These are phyloP conservation scores for Drosophila pseudotalamancana DNA, from an alignment of 2,888 invertebrate genomes.

Conservation along the genomic window DNA sequence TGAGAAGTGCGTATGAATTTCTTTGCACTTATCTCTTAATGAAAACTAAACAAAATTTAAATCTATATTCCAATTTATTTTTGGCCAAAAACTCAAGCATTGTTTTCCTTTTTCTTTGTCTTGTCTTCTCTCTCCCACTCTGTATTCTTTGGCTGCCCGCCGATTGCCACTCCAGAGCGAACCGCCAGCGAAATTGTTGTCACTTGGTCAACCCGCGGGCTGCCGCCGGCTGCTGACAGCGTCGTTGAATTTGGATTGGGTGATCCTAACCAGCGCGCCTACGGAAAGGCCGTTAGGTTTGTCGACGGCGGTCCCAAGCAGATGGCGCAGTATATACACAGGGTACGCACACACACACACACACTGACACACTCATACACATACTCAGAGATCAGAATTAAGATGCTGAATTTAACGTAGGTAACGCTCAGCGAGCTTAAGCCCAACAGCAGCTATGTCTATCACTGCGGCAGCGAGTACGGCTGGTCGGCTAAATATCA, in stretches of 20 bases:
- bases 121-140: constrained; percentile 33
- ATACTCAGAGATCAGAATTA: constrained; percentile 2
- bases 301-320: constrained; percentile 89
- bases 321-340: constrained; percentile 91
- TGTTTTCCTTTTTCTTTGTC: constrained; percentile 40
- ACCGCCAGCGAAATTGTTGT: constrained; percentile 88
- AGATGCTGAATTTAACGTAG: constrained; percentile 49
- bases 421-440: constrained; percentile 86
- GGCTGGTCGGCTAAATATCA: constrained; percentile 94
- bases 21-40: background rate
- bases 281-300: constrained; percentile 87
- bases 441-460: constrained; percentile 89
- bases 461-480: constrained; percentile 90
- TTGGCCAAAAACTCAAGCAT: constrained; percentile 28
- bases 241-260: constrained; percentile 90
- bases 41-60: background rate
- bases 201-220: constrained; percentile 93
- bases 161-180: constrained; percentile 84
- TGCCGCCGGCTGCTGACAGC: constrained; percentile 85
- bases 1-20: constrained; percentile 7
- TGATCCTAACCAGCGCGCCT: constrained; percentile 84
- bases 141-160: constrained; percentile 40
- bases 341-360: constrained; percentile 85
- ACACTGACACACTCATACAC: background rate
- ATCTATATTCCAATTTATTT: background rate